phyloP scores from a whole-genome alignment of 1,140 invertebrate genomes.

The Papilio dardanus region DNA sequence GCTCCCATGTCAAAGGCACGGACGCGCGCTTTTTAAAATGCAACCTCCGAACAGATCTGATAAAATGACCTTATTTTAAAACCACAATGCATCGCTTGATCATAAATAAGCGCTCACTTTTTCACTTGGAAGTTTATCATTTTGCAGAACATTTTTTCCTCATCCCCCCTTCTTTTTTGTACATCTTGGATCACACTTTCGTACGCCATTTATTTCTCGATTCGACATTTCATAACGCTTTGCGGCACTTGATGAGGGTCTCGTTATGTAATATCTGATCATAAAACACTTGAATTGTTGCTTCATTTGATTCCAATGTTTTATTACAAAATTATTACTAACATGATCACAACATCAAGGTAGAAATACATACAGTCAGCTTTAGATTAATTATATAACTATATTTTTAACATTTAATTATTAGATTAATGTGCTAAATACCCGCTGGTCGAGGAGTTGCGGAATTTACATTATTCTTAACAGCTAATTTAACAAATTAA shows the following conservation, averaged over 20 bases:
- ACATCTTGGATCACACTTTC: constrained; percentile 78
- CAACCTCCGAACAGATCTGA: constrained; percentile 62
- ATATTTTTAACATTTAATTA: neutral
- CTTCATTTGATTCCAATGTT: constrained; percentile 61
- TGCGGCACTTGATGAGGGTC: constrained; percentile 67
- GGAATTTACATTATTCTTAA: neutral
- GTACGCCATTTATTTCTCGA: constrained; percentile 72
- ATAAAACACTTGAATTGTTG: constrained; percentile 67
- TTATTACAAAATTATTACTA: constrained; percentile 50
- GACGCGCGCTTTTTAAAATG: constrained; percentile 55
- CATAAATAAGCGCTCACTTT: constrained; percentile 78
- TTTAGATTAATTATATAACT: no score
- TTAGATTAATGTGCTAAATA: neutral
- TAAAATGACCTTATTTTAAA: constrained; percentile 58
- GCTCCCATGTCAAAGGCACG: constrained; percentile 49
- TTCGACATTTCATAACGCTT: constrained; percentile 65
- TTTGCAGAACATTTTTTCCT: constrained; percentile 66
- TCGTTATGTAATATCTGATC: constrained; percentile 71
- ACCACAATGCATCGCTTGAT: constrained; percentile 59
- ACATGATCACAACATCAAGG: neutral
- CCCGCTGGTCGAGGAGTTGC: no score
- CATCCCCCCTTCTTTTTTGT: constrained; percentile 64
- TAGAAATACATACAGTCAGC: no score
- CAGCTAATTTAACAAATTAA: neutral
- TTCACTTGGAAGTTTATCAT: constrained; percentile 76